These are phyloP conservation scores for Rhopalosiphum padi DNA, from an alignment of 1,140 invertebrate genomes.

Conservation along the genomic window DNA sequence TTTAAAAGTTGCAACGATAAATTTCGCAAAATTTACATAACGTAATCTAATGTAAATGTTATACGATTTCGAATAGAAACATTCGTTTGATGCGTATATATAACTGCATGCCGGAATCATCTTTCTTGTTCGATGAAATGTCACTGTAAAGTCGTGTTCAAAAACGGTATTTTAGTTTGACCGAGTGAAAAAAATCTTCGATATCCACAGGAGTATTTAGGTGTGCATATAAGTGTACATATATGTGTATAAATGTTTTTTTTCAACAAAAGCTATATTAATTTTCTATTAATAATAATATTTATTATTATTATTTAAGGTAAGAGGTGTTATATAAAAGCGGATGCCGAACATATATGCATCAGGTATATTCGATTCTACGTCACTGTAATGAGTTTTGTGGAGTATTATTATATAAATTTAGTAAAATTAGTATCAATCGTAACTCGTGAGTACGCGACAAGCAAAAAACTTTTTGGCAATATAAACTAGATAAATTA, in stretches of 20 bases:
- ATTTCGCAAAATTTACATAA: not conserved
- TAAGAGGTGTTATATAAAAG: too few relatives aligned
- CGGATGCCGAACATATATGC: too few relatives aligned
- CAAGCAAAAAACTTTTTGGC: too few relatives aligned
- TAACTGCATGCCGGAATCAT: not conserved
- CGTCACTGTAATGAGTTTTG: too few relatives aligned
- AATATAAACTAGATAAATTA: too few relatives aligned
- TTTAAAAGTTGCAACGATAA: conserved; percentile 5
- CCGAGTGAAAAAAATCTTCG: not conserved
- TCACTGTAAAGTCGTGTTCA: not conserved
- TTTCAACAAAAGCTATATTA: not conserved
- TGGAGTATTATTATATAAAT: too few relatives aligned
- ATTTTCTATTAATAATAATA: not conserved
- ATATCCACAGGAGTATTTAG: not conserved
- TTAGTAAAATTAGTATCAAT: too few relatives aligned
- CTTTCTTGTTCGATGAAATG: not conserved
- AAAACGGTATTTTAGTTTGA: not conserved
- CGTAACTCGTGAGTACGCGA: too few relatives aligned
- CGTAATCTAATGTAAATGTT: not conserved
- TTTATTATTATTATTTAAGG: too few relatives aligned
- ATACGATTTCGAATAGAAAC: not conserved
- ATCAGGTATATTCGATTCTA: too few relatives aligned
- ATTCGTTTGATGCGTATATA: not conserved
- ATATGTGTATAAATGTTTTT: not conserved
- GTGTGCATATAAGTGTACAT: not conserved